These are phyloP conservation scores for Lerema accius DNA, from an alignment of 1,140 invertebrate genomes.

Conservation along the genomic window DNA sequence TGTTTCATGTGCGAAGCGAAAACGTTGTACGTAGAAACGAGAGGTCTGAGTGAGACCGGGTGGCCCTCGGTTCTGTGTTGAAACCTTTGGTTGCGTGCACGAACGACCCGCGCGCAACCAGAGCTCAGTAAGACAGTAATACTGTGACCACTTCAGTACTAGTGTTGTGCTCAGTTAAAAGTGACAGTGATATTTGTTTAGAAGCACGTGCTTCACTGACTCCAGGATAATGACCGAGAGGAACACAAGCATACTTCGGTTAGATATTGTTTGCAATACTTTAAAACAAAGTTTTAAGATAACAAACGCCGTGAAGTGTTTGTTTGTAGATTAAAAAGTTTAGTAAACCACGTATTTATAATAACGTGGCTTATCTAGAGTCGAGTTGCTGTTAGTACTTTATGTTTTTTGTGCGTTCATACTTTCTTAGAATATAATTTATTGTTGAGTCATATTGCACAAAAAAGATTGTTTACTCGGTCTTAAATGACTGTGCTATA, in stretches of 20 bases:
- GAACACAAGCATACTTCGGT: constrained; percentile 41
- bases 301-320: constrained; percentile 14
- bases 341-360: constrained; percentile 1
- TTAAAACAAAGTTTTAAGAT: constrained; percentile 14
- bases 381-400: no score
- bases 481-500: no score
- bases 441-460: no score
- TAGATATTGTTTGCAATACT: constrained; percentile 36
- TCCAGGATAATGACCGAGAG: constrained; percentile 36
- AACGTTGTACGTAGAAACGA: constrained; percentile 42
- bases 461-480: no score
- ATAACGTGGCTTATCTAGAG: constrained; percentile 1
- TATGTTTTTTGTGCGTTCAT: no score
- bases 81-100: constrained; percentile 73
- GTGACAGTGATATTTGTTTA: constrained; percentile 67
- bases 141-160: constrained; percentile 53
- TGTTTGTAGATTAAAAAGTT: constrained; percentile 14
- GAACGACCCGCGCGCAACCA: constrained; percentile 52
- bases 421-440: no score
- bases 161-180: constrained; percentile 58
- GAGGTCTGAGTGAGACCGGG: constrained; percentile 43
- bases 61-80: constrained; percentile 62
- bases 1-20: constrained; percentile 43
- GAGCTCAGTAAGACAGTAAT: constrained; percentile 43
- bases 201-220: constrained; percentile 50